phyloP scores from a whole-genome alignment of 1,140 invertebrate genomes.

The Neuroterus valhalla region DNA sequence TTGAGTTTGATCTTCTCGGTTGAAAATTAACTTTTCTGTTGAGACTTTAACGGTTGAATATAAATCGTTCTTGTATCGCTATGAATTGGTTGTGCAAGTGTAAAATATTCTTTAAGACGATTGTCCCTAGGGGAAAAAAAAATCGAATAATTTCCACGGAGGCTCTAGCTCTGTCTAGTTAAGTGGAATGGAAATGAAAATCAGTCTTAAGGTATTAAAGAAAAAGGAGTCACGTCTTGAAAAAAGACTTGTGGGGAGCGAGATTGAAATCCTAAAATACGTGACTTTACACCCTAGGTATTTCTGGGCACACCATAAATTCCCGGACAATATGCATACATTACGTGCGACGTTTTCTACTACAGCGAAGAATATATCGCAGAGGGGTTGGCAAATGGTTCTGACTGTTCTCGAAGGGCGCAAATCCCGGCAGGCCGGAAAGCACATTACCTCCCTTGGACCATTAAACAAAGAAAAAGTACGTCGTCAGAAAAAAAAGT shows the following conservation, averaged over 20 bases:
- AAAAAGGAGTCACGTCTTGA: not conserved
- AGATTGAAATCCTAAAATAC: constrained; percentile 29
- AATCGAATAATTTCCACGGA: not conserved
- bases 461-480: constrained; percentile 16
- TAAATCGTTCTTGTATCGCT: no score
- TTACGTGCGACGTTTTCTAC: constrained; percentile 19
- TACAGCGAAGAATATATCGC: constrained; percentile 6
- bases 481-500: not conserved
- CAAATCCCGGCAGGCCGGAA: constrained; percentile 8
- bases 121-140: not conserved
- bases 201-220: constrained; percentile 9
- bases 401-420: constrained; percentile 17
- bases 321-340: constrained; percentile 25
- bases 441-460: constrained; percentile 14
- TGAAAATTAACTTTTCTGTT: no score
- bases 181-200: constrained; percentile 7
- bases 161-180: not conserved
- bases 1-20: no score
- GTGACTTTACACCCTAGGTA: constrained; percentile 25
- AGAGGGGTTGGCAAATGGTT: constrained; percentile 28
- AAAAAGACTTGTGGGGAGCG: not conserved
- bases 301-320: constrained; percentile 13
- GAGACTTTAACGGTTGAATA: no score
- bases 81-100: no score
- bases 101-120: no score